Conservation (phyloP, 2,113 vertebrate genomes). For the Malurus alboscapulatus region DNA sequence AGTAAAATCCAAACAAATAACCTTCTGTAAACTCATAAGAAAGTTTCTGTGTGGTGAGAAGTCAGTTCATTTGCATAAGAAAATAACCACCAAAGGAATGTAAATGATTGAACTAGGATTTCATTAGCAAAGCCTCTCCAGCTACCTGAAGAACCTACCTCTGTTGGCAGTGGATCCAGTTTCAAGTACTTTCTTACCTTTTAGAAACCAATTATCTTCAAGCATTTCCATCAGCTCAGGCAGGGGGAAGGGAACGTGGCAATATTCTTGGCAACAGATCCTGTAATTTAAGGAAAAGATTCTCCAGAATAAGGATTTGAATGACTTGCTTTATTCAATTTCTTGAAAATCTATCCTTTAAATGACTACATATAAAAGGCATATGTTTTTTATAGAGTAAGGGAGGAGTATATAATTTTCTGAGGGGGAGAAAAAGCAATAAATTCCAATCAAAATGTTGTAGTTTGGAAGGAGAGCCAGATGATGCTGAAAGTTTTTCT, state of each 20-base stretch:
- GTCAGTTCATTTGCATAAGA: slow-evolving; percentile 57
- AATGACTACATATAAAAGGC: not conserved
- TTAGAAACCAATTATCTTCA: slow-evolving; percentile 51
- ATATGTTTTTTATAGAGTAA: not conserved
- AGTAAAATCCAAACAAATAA: slow-evolving; percentile 52
- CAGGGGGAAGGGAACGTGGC: not conserved
- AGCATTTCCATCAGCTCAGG: slow-evolving; percentile 26
- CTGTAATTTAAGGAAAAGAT: not conserved
- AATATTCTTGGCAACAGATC: slow-evolving; percentile 2
- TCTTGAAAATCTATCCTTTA: not conserved
- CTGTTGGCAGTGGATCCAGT: slow-evolving; percentile 16
- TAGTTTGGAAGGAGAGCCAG: not conserved
- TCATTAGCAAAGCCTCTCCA: slow-evolving; percentile 53
- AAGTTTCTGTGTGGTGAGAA: slow-evolving; percentile 36
- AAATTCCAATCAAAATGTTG: not conserved
- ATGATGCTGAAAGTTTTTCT: not conserved
- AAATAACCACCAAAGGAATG: slow-evolving; percentile 61
- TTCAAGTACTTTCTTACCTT: slow-evolving; percentile 67
- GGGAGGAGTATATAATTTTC: not conserved
- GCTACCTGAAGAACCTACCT: slow-evolving; percentile 51
- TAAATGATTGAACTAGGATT: slow-evolving; percentile 41
- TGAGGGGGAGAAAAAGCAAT: not conserved
- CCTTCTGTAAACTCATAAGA: slow-evolving; percentile 33
- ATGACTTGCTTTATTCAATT: not conserved
- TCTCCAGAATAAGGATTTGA: not conserved